A percentile compares a stretch with the other conserved stretches of the same genome.
phyloP scores from a whole-genome alignment of 2,113 vertebrate genomes.

The Carollia perspicillata region DNA sequence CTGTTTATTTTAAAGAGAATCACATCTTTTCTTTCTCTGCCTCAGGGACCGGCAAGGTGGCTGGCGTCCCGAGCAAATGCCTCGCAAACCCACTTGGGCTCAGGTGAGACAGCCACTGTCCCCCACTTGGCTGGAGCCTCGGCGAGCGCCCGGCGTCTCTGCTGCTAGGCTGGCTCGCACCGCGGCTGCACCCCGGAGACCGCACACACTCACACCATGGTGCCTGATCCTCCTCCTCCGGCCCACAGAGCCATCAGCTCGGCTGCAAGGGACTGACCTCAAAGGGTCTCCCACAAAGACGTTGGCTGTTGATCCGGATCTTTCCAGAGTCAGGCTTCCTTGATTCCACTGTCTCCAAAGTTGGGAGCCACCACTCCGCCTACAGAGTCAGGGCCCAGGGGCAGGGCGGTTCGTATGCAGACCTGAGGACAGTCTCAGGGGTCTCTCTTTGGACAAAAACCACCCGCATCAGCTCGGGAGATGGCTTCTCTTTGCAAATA shows the following conservation, averaged over 20 bases:
- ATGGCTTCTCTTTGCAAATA: background rate
- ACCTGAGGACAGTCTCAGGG: background rate
- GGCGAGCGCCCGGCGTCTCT: rapidly evolving
- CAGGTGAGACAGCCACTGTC: rapidly evolving
- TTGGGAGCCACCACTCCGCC: too few relatives aligned
- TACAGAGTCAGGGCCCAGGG: rapidly evolving
- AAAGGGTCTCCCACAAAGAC: background rate
- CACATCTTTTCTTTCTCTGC: background rate
- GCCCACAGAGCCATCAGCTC: background rate
- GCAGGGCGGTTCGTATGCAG: too few relatives aligned
- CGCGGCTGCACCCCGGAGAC: background rate
- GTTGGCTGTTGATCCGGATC: background rate
- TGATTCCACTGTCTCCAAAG: background rate
- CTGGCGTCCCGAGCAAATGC: background rate
- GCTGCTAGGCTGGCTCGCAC: background rate
- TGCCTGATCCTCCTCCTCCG: too few relatives aligned
- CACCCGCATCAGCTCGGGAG: background rate
- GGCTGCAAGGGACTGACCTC: background rate
- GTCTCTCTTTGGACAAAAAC: background rate
- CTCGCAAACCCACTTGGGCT: too few relatives aligned
- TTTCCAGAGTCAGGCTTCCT: background rate
- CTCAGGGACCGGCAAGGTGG: background rate
- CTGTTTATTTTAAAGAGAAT: background rate
- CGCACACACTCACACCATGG: too few relatives aligned
- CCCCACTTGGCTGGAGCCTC: rapidly evolving